Conservation (phyloP, 2,888 invertebrate species). For the Leptinotarsa tumamoca region DNA sequence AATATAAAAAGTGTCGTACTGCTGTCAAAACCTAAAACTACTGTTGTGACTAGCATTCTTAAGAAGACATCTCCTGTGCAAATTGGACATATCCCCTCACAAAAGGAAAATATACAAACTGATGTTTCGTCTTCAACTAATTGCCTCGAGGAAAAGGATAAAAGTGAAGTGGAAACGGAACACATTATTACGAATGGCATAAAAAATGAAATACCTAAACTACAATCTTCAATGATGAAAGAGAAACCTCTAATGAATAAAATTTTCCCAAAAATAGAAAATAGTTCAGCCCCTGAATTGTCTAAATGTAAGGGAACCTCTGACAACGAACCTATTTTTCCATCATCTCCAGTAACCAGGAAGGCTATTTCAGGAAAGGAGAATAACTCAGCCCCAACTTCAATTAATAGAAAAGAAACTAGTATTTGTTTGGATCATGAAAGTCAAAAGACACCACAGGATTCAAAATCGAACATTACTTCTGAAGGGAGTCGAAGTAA, state of each 20-base stretch:
- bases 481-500: not conserved
- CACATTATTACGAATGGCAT: no score
- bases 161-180: no score
- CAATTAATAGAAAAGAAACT: slow-evolving; percentile 1
- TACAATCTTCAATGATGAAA: not conserved
- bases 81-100: no score
- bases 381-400: slow-evolving; percentile 9
- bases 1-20: no score
- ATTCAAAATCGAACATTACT: not conserved
- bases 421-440: not conserved
- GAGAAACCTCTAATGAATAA: slow-evolving; percentile 8
- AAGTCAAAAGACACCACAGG: not conserved
- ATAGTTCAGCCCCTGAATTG: slow-evolving; percentile 13
- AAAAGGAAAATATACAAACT: no score
- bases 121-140: no score
- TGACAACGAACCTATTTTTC: not conserved
- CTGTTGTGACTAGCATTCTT: no score
- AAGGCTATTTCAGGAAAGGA: not conserved
- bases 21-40: no score
- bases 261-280: slow-evolving; percentile 20
- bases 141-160: no score
- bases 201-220: not conserved
- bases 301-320: not conserved
- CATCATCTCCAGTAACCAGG: slow-evolving; percentile 6
- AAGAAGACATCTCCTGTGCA: no score